Evolutionary conservation across 2,113 vertebrate genomes (phyloP), one percentile per base, ranked within the genome.

Genomic region (Pavo muticus): DNA sequence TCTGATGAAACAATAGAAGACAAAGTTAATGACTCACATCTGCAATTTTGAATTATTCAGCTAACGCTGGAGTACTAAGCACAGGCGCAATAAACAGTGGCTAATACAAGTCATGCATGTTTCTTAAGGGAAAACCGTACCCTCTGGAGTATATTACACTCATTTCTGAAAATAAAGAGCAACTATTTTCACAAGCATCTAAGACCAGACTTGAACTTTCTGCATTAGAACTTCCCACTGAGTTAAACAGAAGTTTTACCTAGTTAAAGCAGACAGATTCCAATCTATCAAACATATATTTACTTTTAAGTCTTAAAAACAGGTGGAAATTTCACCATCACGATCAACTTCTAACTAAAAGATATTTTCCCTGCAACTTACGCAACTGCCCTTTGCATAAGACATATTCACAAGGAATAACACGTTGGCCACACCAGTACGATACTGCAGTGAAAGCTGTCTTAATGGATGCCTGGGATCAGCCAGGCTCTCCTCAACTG

Each of bases 41-140:
- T 91, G 88, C 13, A 12, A 86, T 70, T 91, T 90, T 95, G 89
- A 97, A 95, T 95, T 95, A 91, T 95, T 95, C 79, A 93, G 71
- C 85, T 90, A 47, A 44, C 75, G 80, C 82, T 94, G 25, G 47
- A 94, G 85, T 70, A 68, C 83, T 25, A 88, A 85, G 45, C 82
- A 93, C 39, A 80, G 82, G 47, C 35, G 0, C 87, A 92, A 64
- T 83, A 88, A 95, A 84, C 82, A 90, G 76, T 48, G 67, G 85
- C 90, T 88, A 95, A 91, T 95, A 90, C 20, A 5, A 85, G 76
- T 96, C 85, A 94, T 94, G 82, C 94, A 93, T 94, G 91, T 92
- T 94, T 95, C 84, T 95, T 96, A 92, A 93, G 82, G 84, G 47
- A 57, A 84, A 84, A 93, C 84, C 68, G 32, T 71, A 74, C 79